phyloP scores from a whole-genome alignment of 2,888 invertebrate species.

The Sacculina carcini region DNA sequence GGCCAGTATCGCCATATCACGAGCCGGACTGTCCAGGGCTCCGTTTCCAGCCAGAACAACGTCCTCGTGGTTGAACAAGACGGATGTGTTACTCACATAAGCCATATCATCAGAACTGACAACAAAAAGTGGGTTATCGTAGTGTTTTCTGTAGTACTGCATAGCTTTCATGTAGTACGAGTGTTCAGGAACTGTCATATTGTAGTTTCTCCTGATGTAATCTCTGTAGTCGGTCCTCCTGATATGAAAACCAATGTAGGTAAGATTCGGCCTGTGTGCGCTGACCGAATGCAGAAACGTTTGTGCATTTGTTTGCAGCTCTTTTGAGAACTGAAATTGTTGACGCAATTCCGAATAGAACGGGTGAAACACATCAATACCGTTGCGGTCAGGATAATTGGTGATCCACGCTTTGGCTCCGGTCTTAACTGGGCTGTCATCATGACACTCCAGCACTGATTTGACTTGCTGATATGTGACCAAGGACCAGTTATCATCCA shows the following conservation, averaged over 20 bases:
- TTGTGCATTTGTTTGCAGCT: not conserved
- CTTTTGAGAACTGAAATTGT: not conserved
- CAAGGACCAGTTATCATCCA: not conserved
- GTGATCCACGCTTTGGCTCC: not conserved
- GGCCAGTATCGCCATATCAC: constrained; percentile 2
- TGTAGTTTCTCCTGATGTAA: not conserved
- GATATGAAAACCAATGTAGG: not conserved
- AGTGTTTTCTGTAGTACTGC: not conserved
- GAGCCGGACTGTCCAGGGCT: not conserved
- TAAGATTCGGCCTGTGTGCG: not conserved
- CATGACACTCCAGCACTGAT: not conserved
- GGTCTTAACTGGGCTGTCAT: not conserved
- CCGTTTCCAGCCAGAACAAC: not conserved
- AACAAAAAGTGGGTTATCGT: not conserved
- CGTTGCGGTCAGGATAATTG: not conserved
- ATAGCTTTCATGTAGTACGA: not conserved
- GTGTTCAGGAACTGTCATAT: not conserved
- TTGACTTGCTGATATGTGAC: not conserved
- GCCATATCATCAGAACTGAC: not conserved
- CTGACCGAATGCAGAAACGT: not conserved
- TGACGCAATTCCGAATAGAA: not conserved
- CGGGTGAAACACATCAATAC: not conserved
- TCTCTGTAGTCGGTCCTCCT: not conserved
- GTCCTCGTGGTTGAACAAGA: not conserved
- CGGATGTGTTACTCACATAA: not conserved